A percentile compares a stretch with the other conserved stretches of the same genome.
Evolutionary conservation across 2,113 vertebrate species (phyloP).

Genomic region (Anser cygnoides): DNA sequence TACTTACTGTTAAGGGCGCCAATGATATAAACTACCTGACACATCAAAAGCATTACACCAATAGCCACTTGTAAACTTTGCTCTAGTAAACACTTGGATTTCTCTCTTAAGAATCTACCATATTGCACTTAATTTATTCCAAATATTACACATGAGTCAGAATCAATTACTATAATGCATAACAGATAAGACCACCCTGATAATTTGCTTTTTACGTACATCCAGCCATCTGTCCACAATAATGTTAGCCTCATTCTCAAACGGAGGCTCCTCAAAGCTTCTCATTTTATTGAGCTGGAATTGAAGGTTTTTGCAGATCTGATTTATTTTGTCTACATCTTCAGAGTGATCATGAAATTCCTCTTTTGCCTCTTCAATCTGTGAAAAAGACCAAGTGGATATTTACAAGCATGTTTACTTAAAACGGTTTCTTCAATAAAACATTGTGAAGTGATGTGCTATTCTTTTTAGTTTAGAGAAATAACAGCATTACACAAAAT

Average conservation of each 20-base stretch:
- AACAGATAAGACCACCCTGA: constrained; percentile 61
- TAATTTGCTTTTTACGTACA: constrained; percentile 79
- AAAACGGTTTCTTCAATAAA: not conserved
- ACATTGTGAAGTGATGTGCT: not conserved
- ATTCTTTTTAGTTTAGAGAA: not conserved
- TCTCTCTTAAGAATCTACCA: constrained; percentile 9
- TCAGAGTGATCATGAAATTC: constrained; percentile 82
- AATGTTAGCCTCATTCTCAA: constrained; percentile 87
- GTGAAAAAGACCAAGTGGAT: constrained; percentile 15
- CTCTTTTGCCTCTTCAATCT: constrained; percentile 86
- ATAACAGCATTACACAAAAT: not conserved
- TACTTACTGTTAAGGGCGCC: not conserved
- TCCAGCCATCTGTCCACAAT: constrained; percentile 96
- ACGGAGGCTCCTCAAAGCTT: constrained; percentile 85
- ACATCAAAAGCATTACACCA: not conserved
- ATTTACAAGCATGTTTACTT: not conserved
- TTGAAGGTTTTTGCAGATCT: constrained; percentile 89
- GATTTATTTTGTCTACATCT: constrained; percentile 86
- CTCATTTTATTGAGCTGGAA: constrained; percentile 91
- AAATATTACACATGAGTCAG: constrained; percentile 37
- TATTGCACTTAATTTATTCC: constrained; percentile 45
- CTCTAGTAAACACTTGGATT: constrained; percentile 43
- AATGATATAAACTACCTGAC: not conserved
- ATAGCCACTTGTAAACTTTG: not conserved
- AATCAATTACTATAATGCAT: constrained; percentile 66